These are phyloP conservation scores for Danio jaintianensis DNA, from an alignment of 2,797 vertebrate species.

Conservation along the genomic window DNA sequence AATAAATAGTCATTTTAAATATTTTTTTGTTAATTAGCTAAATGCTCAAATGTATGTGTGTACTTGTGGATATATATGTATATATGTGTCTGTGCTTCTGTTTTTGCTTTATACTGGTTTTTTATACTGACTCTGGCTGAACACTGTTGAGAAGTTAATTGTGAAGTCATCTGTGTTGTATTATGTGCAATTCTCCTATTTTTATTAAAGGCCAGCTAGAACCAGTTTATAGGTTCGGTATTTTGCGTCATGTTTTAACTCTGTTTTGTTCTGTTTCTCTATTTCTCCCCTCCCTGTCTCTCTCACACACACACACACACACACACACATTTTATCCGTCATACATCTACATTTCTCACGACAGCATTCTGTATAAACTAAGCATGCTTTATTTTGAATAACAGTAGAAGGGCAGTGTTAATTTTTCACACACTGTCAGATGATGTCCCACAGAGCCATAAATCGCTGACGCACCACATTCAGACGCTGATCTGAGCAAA, in stretches of 20 bases:
- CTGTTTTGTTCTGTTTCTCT: background rate
- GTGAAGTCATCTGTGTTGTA: no score
- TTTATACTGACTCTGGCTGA: no score
- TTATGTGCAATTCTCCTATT: no score
- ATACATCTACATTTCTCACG: background rate
- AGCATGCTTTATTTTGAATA: background rate
- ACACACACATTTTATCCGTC: background rate
- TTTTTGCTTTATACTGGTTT: no score
- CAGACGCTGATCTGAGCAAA: background rate
- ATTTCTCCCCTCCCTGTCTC: background rate
- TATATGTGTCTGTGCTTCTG: no score
- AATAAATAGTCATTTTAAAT: no score
- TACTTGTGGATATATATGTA: no score
- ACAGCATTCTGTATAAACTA: background rate
- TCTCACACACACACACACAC: background rate
- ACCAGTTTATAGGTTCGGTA: background rate
- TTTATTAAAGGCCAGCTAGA: background rate
- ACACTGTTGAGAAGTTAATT: no score
- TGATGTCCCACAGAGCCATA: background rate
- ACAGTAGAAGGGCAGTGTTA: background rate
- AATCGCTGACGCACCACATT: background rate
- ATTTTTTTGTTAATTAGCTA: no score
- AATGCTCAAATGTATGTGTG: no score
- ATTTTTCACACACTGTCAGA: constrained; percentile 18
- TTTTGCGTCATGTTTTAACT: background rate